Conservation (phyloP, 2,888 invertebrate species). For the Microctonus hyperodae region DNA sequence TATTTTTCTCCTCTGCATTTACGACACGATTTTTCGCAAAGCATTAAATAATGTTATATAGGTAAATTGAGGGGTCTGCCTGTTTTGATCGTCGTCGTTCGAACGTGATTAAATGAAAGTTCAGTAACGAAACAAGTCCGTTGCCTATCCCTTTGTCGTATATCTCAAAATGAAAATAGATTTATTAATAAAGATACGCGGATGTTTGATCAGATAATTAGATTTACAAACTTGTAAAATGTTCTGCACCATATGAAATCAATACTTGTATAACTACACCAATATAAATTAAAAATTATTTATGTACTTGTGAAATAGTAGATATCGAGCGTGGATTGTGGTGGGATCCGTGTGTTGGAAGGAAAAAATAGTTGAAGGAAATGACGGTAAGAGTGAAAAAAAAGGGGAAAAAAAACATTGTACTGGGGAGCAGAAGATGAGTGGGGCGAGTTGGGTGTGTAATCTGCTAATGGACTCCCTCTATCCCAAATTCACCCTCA, state of each 20-base stretch:
- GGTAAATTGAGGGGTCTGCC: background rate
- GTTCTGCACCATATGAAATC: constrained; percentile 23
- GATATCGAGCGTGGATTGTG: background rate
- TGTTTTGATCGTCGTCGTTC: constrained; percentile 46
- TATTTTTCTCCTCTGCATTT: background rate
- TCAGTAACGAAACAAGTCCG: constrained; percentile 46
- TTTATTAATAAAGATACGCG: constrained; percentile 54
- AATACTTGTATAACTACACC: background rate
- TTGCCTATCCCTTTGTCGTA: background rate
- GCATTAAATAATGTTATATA: background rate
- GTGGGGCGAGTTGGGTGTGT: constrained; percentile 58
- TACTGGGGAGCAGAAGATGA: constrained; percentile 51
- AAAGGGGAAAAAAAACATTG: constrained; percentile 21
- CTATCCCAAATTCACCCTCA: constrained; percentile 43
- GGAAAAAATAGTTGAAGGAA: constrained; percentile 17
- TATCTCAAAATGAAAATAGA: constrained; percentile 31
- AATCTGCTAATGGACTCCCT: constrained; percentile 63
- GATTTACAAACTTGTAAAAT: constrained; percentile 46
- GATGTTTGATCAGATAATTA: constrained; percentile 57
- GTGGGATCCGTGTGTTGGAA: background rate
- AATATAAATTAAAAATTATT: background rate
- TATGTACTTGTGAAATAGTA: background rate
- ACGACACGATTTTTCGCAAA: background rate
- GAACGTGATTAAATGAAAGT: constrained; percentile 54
- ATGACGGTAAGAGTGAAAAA: constrained; percentile 19